Base-by-base conservation (phyloP, 2,113 vertebrate species). In the Orycteropus afer region DNA sequence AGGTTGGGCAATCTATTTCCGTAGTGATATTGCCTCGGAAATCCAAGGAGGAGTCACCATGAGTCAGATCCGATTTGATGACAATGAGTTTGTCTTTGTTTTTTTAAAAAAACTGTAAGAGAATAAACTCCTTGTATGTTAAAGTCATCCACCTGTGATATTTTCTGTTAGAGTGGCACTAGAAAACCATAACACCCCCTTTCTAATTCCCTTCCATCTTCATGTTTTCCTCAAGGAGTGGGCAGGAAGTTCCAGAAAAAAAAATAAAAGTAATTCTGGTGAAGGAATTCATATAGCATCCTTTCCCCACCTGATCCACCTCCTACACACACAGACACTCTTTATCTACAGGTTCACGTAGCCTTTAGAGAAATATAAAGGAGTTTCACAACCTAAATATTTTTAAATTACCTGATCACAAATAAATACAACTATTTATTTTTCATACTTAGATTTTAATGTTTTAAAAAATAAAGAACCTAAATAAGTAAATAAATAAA, bases 381-480 rank as follows among this genome's bases (percentile, higher is more conserved):
- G 25, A 57, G 9, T 92, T 93, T 83, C 4, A 93, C 57, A n/a
- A 59, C 3, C 2, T 10, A 55, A 83, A 49, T 93, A 22, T 91
- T 90, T 94, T 86, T 9, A 0, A 5, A 90, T 82, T 73, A 76
- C 5, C 18, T 73, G 79, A 79, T 22, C 51, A 88, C 67, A 97
- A 94, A 90, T 80, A 91, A 3, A 59, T 22, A 55, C 79, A 92
- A 53, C 93, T 74, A 65, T 4, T 25, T 34, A n/a, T n/a, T 69
- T 69, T n/a, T 67, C 17, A 67, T 34, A 89, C 42, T 91, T 81
- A 77, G 29, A 57, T 78, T 91, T 42, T 74, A 85, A 87, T 40
- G 20, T 85, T 89, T n/a, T 65, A 42, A 20, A 73, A 34, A 22
- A 32, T 71, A 57, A 25, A 92, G n/a, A n/a, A n/a, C n/a, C n/a